Conservation (phyloP, 2,888 invertebrate genomes). For the Formica aserva region DNA sequence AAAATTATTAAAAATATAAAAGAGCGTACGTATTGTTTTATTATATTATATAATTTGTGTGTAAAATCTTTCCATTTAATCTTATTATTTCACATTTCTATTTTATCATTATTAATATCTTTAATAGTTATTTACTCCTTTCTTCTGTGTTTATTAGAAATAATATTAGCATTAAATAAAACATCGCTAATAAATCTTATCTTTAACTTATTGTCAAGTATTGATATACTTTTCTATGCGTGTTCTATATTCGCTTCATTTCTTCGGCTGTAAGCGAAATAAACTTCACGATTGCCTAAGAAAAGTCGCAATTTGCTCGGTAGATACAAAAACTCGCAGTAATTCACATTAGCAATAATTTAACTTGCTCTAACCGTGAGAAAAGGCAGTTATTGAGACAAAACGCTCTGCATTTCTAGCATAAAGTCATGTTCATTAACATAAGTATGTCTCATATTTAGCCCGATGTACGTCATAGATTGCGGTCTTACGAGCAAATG, state of each 20-base stretch:
- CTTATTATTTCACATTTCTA: neutral
- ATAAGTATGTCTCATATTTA: constrained; percentile 17
- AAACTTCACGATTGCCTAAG: neutral
- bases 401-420: neutral
- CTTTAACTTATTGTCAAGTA: neutral
- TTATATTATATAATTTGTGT: neutral
- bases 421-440: constrained; percentile 27
- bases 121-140: neutral
- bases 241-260: neutral
- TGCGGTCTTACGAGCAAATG: neutral
- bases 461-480: constrained; percentile 11
- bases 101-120: neutral
- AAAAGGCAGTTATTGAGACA: constrained; percentile 40
- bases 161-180: neutral
- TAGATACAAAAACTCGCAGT: constrained; percentile 18
- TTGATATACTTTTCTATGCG: neutral
- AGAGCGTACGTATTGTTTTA: neutral
- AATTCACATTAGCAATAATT: constrained; percentile 19
- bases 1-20: neutral
- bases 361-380: constrained; percentile 17
- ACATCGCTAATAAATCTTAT: neutral
- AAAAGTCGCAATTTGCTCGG: neutral
- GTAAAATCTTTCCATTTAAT: neutral
- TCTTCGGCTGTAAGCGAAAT: neutral
- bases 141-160: neutral